Percentiles rank a stretch among this genome's conserved stretches.
phyloP scores from a whole-genome alignment of 1,140 invertebrate genomes.

The Drosophila sturtevanti region DNA sequence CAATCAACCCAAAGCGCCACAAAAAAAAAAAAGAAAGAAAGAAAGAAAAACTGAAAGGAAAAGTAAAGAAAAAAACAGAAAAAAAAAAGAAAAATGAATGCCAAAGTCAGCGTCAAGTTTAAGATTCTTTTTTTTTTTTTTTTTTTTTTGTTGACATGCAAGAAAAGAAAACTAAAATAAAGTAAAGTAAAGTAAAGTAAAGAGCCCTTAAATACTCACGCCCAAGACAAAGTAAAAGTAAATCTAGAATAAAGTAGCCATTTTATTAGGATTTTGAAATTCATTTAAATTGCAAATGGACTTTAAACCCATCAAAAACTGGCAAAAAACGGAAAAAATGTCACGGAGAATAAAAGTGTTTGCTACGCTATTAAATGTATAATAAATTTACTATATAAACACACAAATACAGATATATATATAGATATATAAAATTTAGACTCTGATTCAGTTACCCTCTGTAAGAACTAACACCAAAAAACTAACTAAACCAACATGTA shows the following conservation, averaged over 20 bases:
- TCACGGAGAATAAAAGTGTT: constrained; percentile 58
- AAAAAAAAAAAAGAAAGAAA: constrained; percentile 10
- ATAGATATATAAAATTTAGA: constrained; percentile 22
- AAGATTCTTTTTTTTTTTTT: constrained; percentile 41
- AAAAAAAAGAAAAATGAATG: constrained; percentile 14
- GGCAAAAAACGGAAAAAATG: constrained; percentile 18
- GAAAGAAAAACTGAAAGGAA: not conserved
- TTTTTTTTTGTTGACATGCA: constrained; percentile 13
- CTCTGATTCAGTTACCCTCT: constrained; percentile 26
- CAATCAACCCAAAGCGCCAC: constrained; percentile 58
- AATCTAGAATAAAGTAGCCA: constrained; percentile 25
- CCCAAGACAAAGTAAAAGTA: constrained; percentile 49
- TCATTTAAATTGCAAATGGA: constrained; percentile 54
- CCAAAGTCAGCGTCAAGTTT: constrained; percentile 19
- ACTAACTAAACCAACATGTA: constrained; percentile 10
- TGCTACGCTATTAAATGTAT: constrained; percentile 56
- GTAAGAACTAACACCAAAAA: constrained; percentile 62
- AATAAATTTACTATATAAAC: not conserved
- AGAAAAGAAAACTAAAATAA: constrained; percentile 25
- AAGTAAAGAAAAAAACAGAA: constrained; percentile 10
- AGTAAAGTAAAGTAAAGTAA: constrained; percentile 42
- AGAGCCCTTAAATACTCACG: constrained; percentile 64
- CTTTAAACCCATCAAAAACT: constrained; percentile 50
- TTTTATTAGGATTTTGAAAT: constrained; percentile 18
- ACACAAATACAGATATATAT: not conserved